Evolutionary conservation across 2,797 vertebrate genomes (phyloP), one percentile per base, ranked within the genome.

Genomic region (Momotus momota): DNA sequence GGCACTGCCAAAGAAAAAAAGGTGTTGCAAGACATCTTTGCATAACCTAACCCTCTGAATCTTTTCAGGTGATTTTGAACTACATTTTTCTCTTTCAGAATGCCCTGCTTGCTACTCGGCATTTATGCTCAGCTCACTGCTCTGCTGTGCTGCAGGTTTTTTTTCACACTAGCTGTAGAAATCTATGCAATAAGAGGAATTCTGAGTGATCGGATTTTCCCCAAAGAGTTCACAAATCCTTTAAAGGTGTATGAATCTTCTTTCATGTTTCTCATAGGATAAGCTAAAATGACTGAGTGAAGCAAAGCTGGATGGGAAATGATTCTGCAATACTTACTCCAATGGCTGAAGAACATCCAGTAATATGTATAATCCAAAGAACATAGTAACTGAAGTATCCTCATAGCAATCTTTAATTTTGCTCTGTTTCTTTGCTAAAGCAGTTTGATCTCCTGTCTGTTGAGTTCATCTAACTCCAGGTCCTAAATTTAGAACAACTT

Each of bases 191-290:
- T 60, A 61, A 81, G 35, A 85, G 13, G 80, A 90, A 78, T 81
- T 93, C 21, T 49, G 62, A 85, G n/a, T 29, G 12, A 82, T 72
- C 78, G 79, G 41, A 57, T 95, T 96, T 96, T 64, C 52, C 27
- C 23, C 57, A 94, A 57, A 51, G 15, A 64, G 6, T 78, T 73
- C 10, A 51, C 4, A 58, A 85, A 85, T 85, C 18, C 26, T 94
- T 45, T 45, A 61, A 81, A 70, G 4, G 5, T 67, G 7, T 57
- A 18, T 31, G 35, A 85, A 46, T 67, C 14, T 61, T 51, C 14
- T 74, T 81, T 54, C 45, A 14, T 12, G 4, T 71, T 85, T 91
- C 29, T 93, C 38, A 26, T 10, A 72, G 29, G 16, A 29, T 55
- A 62, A 75, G 31, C 7, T 52, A 67, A 82, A 86, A 80, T 49